These are phyloP conservation scores for Cuculus canorus DNA, from an alignment of 2,797 vertebrate genomes.

Conservation along the genomic window DNA sequence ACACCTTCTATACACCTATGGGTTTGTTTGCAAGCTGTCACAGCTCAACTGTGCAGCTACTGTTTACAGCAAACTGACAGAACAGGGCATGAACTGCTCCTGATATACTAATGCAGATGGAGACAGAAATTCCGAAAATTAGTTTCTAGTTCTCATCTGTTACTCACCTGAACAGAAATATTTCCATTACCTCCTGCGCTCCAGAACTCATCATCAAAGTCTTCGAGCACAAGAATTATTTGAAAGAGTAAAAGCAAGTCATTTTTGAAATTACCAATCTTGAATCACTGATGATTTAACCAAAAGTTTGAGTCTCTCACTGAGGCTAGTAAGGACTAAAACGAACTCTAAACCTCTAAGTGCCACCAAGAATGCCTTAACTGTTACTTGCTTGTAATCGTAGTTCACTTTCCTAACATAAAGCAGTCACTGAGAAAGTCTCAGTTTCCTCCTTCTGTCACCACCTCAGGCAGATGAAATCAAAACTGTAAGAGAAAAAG, in stretches of 20 bases:
- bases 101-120: background rate
- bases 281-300: background rate
- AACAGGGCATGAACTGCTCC: background rate
- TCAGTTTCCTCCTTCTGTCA: background rate
- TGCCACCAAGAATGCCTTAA: background rate
- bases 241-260: background rate
- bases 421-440: background rate
- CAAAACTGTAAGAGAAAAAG: background rate
- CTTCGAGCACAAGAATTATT: background rate
- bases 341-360: background rate
- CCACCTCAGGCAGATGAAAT: background rate
- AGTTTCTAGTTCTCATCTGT: background rate
- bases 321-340: background rate
- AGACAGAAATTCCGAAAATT: background rate
- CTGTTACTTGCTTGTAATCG: background rate
- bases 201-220: background rate
- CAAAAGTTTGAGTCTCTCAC: background rate
- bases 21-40: background rate
- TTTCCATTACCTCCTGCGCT: background rate
- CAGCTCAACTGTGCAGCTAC: background rate
- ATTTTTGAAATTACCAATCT: background rate
- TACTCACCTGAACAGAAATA: background rate
- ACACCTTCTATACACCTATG: background rate
- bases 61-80: background rate
- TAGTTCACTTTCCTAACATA: background rate